Evolutionary conservation across 2,888 invertebrate species (phyloP).

Genomic region (Acronicta psi): DNA sequence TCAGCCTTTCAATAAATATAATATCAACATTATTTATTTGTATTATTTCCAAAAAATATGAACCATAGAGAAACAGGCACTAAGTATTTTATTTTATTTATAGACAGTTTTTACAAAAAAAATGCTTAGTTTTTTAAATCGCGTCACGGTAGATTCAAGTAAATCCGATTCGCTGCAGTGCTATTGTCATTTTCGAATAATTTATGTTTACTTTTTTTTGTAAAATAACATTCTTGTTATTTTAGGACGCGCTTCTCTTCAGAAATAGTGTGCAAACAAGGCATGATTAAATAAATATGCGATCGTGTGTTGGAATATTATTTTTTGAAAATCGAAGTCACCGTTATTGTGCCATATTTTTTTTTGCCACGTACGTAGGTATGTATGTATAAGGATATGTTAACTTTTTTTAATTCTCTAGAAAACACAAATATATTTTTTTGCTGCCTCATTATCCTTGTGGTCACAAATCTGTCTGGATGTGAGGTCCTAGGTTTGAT

Average conservation of each 20-base stretch:
- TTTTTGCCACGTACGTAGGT: no score
- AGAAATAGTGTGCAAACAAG: slow-evolving; percentile 30
- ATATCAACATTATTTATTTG: slow-evolving; percentile 31
- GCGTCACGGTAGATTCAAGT: slow-evolving; percentile 31
- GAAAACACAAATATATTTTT: no score
- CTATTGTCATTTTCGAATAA: slow-evolving; percentile 45
- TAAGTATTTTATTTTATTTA: slow-evolving; percentile 27
- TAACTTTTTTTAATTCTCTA: no score
- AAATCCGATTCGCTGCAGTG: slow-evolving; percentile 39
- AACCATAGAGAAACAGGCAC: slow-evolving; percentile 18
- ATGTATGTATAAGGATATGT: no score
- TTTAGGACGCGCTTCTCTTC: slow-evolving; percentile 30
- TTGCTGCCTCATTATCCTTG: no score
- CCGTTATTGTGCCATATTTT: slow-evolving; percentile 7
- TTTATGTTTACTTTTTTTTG: slow-evolving; percentile 42
- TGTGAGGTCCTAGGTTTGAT: no score
- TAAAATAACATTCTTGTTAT: slow-evolving; percentile 47
- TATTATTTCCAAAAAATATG: slow-evolving; percentile 11
- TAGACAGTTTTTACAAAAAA: slow-evolving; percentile 30
- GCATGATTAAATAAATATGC: slow-evolving; percentile 24
- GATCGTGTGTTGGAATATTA: neutral
- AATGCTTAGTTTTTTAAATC: slow-evolving; percentile 40
- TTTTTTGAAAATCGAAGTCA: slow-evolving; percentile 8
- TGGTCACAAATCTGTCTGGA: no score
- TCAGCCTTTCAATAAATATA: slow-evolving; percentile 16